A percentile compares a stretch with the other conserved stretches of the same genome.
Evolutionary conservation across 2,888 invertebrate species (phyloP).

Genomic region (Digitonthophagus gazella): DNA sequence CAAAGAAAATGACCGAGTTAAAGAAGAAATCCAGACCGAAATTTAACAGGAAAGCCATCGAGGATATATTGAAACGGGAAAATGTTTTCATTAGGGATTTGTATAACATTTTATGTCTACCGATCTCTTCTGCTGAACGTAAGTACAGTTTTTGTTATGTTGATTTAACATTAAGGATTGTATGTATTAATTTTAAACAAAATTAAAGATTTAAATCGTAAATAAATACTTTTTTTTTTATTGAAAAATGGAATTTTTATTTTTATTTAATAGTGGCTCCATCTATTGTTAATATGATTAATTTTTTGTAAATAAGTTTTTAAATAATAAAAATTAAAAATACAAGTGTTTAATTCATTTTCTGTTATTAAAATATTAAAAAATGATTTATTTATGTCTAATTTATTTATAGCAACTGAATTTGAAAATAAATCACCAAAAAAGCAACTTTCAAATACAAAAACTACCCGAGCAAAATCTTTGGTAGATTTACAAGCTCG

Average conservation of each 20-base stretch:
- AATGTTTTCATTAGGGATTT: conserved; percentile 60
- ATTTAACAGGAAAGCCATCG: conserved; percentile 45
- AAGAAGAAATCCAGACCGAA: background rate
- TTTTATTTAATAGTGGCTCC: too few species aligned
- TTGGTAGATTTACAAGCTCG: conserved; percentile 65
- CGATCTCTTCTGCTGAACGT: too few species aligned
- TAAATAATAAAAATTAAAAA: too few species aligned
- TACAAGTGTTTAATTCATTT: too few species aligned
- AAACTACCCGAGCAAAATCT: conserved; percentile 55
- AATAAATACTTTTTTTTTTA: background rate
- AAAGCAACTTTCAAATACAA: too few species aligned
- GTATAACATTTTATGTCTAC: conserved; percentile 58
- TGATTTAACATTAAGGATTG: too few species aligned
- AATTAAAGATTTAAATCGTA: too few species aligned
- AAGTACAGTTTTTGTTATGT: too few species aligned
- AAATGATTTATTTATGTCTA: too few species aligned
- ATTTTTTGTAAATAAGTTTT: conserved; percentile 13
- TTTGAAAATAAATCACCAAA: conserved; percentile 46
- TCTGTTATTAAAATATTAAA: too few species aligned
- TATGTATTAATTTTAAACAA: too few species aligned
- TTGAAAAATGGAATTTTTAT: too few species aligned
- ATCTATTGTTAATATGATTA: background rate
- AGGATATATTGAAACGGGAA: conserved; percentile 53
- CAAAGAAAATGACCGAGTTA: background rate
- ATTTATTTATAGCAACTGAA: conserved; percentile 43